Conservation (phyloP, 2,797 vertebrate genomes). For the Babyrousa celebensis region DNA sequence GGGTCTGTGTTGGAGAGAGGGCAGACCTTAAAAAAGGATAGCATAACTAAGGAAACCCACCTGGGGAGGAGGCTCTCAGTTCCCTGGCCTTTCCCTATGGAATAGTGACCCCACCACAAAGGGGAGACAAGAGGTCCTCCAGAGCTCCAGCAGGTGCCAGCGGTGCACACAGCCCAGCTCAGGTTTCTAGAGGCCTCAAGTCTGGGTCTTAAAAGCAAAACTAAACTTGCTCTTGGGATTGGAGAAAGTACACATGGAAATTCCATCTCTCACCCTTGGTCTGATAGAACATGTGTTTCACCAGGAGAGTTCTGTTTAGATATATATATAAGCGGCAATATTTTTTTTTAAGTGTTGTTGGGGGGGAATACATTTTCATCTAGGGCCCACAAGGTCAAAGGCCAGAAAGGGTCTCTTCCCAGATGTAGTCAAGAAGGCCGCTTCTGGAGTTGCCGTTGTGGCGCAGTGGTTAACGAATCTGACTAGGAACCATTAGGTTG, state of each 20-base stretch:
- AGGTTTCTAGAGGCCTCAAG: neutral
- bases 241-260: neutral
- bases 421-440: neutral
- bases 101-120: neutral
- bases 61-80: neutral
- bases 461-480: no score
- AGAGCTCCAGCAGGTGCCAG: neutral
- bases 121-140: neutral
- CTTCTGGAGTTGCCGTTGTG: neutral
- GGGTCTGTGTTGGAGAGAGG: conserved; percentile 14
- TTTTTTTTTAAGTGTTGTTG: neutral
- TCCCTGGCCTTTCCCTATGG: neutral
- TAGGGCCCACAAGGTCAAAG: neutral
- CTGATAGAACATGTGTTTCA: neutral
- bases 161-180: neutral
- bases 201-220: neutral
- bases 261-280: neutral
- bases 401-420: neutral
- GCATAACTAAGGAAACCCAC: neutral
- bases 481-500: no score
- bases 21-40: neutral
- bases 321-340: neutral
- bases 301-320: neutral
- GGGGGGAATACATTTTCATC: conserved; percentile 22
- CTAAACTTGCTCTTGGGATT: neutral